Evolutionary conservation across 2,888 invertebrate genomes (phyloP).

Genomic region (Euzetes globulus): DNA sequence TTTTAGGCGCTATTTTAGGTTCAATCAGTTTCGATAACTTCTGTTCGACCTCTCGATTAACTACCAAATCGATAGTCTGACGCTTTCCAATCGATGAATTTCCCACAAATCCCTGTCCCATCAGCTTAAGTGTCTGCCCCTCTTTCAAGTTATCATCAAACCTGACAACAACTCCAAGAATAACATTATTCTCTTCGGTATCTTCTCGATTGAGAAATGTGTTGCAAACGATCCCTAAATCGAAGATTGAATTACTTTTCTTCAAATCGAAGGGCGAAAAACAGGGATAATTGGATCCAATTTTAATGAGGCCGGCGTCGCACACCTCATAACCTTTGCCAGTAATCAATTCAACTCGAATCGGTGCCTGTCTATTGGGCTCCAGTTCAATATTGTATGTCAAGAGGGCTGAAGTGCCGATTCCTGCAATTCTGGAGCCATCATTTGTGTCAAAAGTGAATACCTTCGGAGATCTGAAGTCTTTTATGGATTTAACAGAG

Average conservation of each 20-base stretch:
- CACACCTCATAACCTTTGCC: conserved; percentile 40
- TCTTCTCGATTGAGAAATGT: conserved; percentile 26
- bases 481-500: neutral
- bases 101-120: neutral
- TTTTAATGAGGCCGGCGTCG: conserved; percentile 39
- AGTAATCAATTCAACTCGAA: conserved; percentile 36
- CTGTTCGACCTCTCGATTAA: neutral
- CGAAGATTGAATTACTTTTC: conserved; percentile 17
- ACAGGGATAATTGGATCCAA: conserved; percentile 42
- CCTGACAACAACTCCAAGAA: neutral
- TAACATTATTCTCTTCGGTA: neutral
- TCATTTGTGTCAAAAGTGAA: conserved; percentile 17
- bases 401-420: conserved; percentile 38
- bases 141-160: conserved; percentile 21
- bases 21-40: neutral
- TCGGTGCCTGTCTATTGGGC: conserved; percentile 36
- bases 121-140: conserved; percentile 3
- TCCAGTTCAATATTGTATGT: conserved; percentile 40
- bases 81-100: neutral
- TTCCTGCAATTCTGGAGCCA: conserved; percentile 17
- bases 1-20: neutral
- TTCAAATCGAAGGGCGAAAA: conserved; percentile 39
- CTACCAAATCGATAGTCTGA: conserved; percentile 1
- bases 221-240: conserved; percentile 34
- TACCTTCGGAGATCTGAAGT: conserved; percentile 17